A percentile compares a stretch with the other conserved stretches of the same genome.
Conservation (phyloP, 2,113 vertebrate species). For the Tringa solitaria region DNA sequence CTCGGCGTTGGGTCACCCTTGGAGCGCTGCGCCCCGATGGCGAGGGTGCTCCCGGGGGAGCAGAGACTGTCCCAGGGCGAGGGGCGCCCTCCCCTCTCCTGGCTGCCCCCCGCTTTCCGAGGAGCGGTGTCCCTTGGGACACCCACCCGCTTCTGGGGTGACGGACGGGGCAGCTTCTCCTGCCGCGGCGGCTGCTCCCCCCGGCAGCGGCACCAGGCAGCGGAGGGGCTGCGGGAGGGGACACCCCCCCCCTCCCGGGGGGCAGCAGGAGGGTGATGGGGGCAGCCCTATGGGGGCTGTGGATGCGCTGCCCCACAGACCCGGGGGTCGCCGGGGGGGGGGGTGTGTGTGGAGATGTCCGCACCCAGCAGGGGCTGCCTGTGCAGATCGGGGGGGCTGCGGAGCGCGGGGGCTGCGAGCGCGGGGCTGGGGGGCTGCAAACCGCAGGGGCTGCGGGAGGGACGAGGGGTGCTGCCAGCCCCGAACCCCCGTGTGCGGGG, state of each 20-base stretch:
- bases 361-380: background rate
- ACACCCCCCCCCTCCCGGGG: background rate
- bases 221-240: background rate
- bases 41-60: background rate
- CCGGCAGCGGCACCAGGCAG: accelerated
- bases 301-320: background rate
- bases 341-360: no score
- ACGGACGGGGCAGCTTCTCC: accelerated
- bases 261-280: background rate
- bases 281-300: background rate
- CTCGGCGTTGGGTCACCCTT: accelerated
- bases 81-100: background rate
- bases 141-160: background rate
- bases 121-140: accelerated
- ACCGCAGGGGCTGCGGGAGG: background rate
- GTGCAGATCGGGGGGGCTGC: no score
- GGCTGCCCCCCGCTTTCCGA: accelerated
- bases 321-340: background rate
- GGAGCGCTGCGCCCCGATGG: background rate
- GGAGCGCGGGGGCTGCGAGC: no score
- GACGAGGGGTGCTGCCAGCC: background rate
- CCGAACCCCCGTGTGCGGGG: no score
- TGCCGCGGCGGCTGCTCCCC: background rate
- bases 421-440: background rate
- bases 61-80: accelerated